Evolutionary conservation across 2,888 invertebrate genomes (phyloP).

Genomic region (Xanthia icteritia): DNA sequence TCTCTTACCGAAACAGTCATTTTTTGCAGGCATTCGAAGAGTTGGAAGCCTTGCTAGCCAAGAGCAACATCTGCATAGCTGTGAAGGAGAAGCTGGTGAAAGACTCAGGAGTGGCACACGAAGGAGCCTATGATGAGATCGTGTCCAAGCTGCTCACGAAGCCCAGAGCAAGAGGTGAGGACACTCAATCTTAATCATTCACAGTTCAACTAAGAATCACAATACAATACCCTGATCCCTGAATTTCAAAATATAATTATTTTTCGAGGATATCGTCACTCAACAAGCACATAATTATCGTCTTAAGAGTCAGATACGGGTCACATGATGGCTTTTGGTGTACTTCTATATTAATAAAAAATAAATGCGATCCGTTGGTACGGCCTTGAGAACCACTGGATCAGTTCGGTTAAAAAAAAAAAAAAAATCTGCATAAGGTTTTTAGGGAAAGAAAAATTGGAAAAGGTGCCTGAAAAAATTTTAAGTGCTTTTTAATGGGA

Average conservation of each 20-base stretch:
- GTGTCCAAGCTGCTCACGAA: slow-evolving; percentile 96
- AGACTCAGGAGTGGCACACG: slow-evolving; percentile 98
- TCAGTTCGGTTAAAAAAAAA: neutral
- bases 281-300: neutral
- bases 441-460: neutral
- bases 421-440: neutral
- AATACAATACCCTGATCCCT: neutral
- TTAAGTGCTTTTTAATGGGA: neutral
- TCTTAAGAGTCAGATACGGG: neutral
- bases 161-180: slow-evolving; percentile 96
- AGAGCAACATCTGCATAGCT: slow-evolving; percentile 97
- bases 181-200: neutral
- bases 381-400: neutral
- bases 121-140: slow-evolving; percentile 96
- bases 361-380: neutral
- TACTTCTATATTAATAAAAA: neutral
- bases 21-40: slow-evolving; percentile 96
- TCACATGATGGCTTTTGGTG: neutral
- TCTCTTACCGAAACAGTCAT: neutral
- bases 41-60: slow-evolving; percentile 95
- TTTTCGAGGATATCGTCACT: neutral
- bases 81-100: slow-evolving; percentile 98
- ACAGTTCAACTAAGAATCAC: neutral
- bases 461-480: neutral
- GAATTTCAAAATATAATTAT: neutral